Conservation (phyloP, 2,888 invertebrate species). For the Marronus borbonicus region DNA sequence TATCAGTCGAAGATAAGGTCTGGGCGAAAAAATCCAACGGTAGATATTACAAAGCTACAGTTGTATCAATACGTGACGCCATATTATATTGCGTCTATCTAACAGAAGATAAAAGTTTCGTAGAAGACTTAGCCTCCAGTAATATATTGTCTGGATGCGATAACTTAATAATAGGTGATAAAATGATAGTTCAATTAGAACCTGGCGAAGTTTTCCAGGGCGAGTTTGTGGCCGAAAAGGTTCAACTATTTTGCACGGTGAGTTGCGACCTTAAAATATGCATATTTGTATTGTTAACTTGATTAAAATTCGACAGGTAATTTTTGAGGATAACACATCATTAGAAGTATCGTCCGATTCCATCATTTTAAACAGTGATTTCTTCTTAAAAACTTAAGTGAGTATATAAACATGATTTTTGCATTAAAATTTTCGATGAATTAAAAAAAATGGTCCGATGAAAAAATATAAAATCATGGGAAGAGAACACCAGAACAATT, state of each 20-base stretch:
- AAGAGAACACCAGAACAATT: too few species aligned
- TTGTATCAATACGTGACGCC: conserved; percentile 70
- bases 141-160: conserved; percentile 69
- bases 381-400: conserved; percentile 35
- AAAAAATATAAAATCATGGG: not conserved
- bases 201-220: conserved; percentile 67
- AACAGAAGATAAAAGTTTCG: conserved; percentile 75
- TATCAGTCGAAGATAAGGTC: conserved; percentile 67
- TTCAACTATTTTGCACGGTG: conserved; percentile 52
- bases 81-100: conserved; percentile 76
- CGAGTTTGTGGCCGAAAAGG: conserved; percentile 49
- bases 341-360: conserved; percentile 71
- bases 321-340: conserved; percentile 72
- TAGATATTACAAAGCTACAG: conserved; percentile 74
- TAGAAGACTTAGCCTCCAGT: conserved; percentile 74
- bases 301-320: conserved; percentile 65
- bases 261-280: not conserved
- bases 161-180: conserved; percentile 66
- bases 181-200: conserved; percentile 74
- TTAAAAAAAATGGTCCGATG: conserved; percentile 6
- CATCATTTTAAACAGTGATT: conserved; percentile 67
- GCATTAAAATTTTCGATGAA: not conserved
- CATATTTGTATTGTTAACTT: not conserved
- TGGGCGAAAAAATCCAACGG: conserved; percentile 77
- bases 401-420: not conserved